These are phyloP conservation scores for Galaxea fascicularis DNA, from an alignment of 92 coral and sea anemone genomes.

Conservation along the genomic window DNA sequence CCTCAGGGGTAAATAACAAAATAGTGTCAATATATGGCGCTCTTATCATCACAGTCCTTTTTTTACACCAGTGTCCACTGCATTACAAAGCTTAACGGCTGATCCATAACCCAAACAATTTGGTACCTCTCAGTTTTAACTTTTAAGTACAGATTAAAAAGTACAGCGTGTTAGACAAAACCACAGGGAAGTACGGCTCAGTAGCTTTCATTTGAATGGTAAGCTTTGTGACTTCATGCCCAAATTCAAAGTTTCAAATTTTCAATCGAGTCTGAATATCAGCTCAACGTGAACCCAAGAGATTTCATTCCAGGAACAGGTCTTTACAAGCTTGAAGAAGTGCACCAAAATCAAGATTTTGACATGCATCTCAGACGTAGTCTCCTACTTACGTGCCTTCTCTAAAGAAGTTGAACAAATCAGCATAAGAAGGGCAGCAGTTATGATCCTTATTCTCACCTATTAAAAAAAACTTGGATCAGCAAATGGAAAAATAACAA, in stretches of 20 bases:
- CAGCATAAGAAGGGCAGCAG: neutral
- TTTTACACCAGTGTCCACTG: neutral
- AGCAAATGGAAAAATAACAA: too few relatives aligned
- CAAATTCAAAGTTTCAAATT: too few relatives aligned
- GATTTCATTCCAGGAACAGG: neutral
- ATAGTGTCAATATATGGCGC: too few relatives aligned
- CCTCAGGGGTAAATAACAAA: neutral
- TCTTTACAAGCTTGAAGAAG: neutral
- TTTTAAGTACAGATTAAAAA: too few relatives aligned
- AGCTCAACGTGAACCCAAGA: too few relatives aligned
- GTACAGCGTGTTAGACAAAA: too few relatives aligned
- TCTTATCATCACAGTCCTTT: neutral
- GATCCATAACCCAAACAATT: neutral
- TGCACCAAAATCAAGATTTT: neutral
- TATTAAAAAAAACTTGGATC: neutral
- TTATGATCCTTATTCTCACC: neutral
- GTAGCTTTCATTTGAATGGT: too few relatives aligned
- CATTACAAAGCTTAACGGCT: neutral
- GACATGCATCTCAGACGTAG: neutral
- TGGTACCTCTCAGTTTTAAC: too few relatives aligned
- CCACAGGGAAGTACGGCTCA: too few relatives aligned
- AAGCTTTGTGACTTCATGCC: too few relatives aligned
- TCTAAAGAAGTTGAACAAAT: neutral
- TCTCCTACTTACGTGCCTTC: conserved; percentile 7
- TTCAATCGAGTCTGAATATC: too few relatives aligned